Evolutionary conservation across 1,140 invertebrate genomes (phyloP), one percentile per base, ranked within the genome.

Genomic region (Drosophila eugracilis): DNA sequence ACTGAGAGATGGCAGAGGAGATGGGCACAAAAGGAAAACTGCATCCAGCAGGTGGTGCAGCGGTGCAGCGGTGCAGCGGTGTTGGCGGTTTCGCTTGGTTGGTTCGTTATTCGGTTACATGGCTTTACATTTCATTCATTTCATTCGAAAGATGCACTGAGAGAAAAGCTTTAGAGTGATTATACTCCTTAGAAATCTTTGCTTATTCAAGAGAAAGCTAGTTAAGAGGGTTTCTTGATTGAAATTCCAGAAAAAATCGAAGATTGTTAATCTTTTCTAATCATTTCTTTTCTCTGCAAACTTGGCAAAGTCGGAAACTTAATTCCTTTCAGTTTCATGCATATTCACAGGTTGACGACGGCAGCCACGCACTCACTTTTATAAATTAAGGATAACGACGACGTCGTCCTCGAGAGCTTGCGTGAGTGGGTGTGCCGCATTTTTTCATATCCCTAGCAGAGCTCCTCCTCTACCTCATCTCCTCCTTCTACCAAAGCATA

Each of bases 341-440:
- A 86, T 86, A 86, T 86, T 86, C 74, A 83, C 63, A 88, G 88
- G 81, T 81, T 86, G 80, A 86, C 30, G 74, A 48, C 65, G 39
- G 58, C 36, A 32, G 48, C 54, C 54, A 39, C 76, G 48, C 78
- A 85, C n/a, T n/a, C 78, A 83, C 78, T 88, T 88, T 86, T 83
- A 88, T 86, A 88, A 86, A 88, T 86, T 86, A 86, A 86, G 83
- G 53, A 86, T 88, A 86, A 88, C 84, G 78, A 88, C 84, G 78
- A 88, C 57, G 53, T 44, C 39, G 48, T 34, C 45, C 39, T 59
- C 45, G 36, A 55, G 54, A 44, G 58, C 26, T 47, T 66, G 44
- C n/a, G 21, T 48, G 52, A 9, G 30, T 28, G 42, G 49, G 58
- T 37, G 39, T 32, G 22, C 12, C n/a, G 14, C 15, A 14, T 37